Evolutionary conservation across 2,888 invertebrate species (phyloP).

Genomic region (Hypomecis atomaria): DNA sequence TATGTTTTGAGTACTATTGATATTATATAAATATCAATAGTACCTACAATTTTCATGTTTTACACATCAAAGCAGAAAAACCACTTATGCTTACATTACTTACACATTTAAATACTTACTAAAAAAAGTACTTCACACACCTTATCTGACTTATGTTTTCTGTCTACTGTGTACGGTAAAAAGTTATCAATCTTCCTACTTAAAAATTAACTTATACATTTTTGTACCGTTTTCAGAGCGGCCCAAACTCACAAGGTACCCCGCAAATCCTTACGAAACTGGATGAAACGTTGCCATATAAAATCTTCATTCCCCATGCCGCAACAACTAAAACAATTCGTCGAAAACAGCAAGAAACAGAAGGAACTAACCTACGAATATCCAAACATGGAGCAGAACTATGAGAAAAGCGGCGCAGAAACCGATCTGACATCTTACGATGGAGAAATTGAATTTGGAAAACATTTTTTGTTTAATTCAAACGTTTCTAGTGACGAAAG

Average conservation of each 20-base stretch:
- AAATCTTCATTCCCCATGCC: slow-evolving; percentile 86
- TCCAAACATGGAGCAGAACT: slow-evolving; percentile 49
- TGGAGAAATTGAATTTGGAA: slow-evolving; percentile 71
- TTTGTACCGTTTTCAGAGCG: slow-evolving; percentile 75
- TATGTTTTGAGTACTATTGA: no score
- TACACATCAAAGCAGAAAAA: no score
- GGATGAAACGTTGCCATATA: slow-evolving; percentile 86
- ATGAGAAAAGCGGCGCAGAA: slow-evolving; percentile 59
- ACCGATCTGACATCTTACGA: slow-evolving; percentile 54
- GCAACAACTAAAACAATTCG: slow-evolving; percentile 83
- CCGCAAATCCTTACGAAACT: slow-evolving; percentile 85
- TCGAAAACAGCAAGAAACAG: slow-evolving; percentile 81
- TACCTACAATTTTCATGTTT: no score
- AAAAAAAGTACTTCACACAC: no score
- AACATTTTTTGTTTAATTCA: slow-evolving; percentile 68
- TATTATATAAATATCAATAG: no score
- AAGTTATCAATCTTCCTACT: no score
- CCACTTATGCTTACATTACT: no score
- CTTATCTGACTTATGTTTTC: no score
- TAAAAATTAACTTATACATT: no score
- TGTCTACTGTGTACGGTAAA: no score
- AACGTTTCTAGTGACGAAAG: slow-evolving; percentile 68
- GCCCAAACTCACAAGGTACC: slow-evolving; percentile 86
- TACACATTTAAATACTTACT: no score
- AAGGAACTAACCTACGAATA: slow-evolving; percentile 63